Evolutionary conservation across 2,888 invertebrate genomes (phyloP), one percentile per base, ranked within the genome.

Genomic region (Drosophila eohydei): DNA sequence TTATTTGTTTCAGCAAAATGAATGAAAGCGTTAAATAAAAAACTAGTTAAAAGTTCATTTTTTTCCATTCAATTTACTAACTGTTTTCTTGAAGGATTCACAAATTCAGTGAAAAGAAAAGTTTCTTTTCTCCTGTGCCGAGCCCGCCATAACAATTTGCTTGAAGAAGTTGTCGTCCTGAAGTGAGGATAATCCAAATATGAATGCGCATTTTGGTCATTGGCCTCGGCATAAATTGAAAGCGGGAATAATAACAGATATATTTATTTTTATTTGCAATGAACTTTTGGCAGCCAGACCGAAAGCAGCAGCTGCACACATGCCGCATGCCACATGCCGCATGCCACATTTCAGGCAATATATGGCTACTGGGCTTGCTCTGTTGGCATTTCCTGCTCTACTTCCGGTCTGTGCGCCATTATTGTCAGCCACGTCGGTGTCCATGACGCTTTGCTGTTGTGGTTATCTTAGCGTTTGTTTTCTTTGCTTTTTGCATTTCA

Each of bases 201-300:
- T 61, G 41, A 74, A 70, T 74, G 64, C 55, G 65, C 48, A 69
- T 71, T 71, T 56, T 65, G 71, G 84, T 46, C 80, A 80, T 80
- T 85, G 87, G 69, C 75, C 71, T 67, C 55, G 56, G 79, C 81
- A 78, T 79, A 87, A 83, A 85, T 85, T 87, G 64, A 56, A 26
- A 50, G 32, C 64, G 36, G 64, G 30, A 59, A 71, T 66, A 81
- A 63, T 82, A 81, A 65, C 67, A 75, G 57, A 84, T 76, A 65
- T 80, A 74, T 88, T 85, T 85, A 74, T 74, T 79, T 77, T 78
- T 86, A 86, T 84, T 78, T 78, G 87, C 87, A 74, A 64, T 83
- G 78, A 86, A 83, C 73, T 76, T 71, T 68, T 52, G 63, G 64
- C 71, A 64, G 57, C 50, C 66, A 52, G 41, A 52, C 62, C 38